Percentiles rank a stretch among this genome's conserved stretches.
These are phyloP conservation scores for Nemotelus nigrinus DNA, from an alignment of 2,888 invertebrate species.

Conservation along the genomic window DNA sequence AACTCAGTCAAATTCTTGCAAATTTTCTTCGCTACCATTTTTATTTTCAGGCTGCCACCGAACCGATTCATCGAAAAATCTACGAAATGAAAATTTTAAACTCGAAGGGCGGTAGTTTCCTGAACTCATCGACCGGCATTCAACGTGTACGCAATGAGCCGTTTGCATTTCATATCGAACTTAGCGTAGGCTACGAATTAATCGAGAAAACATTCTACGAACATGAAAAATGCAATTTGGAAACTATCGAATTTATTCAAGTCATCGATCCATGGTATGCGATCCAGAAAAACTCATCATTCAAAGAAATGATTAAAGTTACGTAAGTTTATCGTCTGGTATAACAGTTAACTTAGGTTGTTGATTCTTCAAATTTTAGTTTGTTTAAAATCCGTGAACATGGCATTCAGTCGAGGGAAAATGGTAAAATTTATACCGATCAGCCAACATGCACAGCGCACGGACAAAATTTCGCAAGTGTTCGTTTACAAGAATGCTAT, in stretches of 20 bases:
- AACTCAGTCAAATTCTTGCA: no score
- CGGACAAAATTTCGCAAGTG: slow-evolving; percentile 66
- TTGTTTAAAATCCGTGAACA: slow-evolving; percentile 65
- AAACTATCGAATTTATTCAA: slow-evolving; percentile 57
- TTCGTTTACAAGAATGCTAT: slow-evolving; percentile 65
- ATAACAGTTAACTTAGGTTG: not conserved
- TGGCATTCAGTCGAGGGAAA: slow-evolving; percentile 65
- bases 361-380: slow-evolving; percentile 54
- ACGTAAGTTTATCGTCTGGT: slow-evolving; percentile 55
- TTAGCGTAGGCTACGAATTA: slow-evolving; percentile 50
- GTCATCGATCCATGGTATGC: slow-evolving; percentile 59
- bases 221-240: slow-evolving; percentile 55
- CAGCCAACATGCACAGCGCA: slow-evolving; percentile 65
- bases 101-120: slow-evolving; percentile 65
- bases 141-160: slow-evolving; percentile 62
- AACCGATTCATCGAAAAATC: slow-evolving; percentile 66
- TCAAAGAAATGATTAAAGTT: slow-evolving; percentile 62
- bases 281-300: slow-evolving; percentile 60
- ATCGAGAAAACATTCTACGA: slow-evolving; percentile 54
- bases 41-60: slow-evolving; percentile 52
- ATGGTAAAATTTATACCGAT: slow-evolving; percentile 65
- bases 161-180: slow-evolving; percentile 53
- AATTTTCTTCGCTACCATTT: not conserved
- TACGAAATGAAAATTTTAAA: slow-evolving; percentile 68
- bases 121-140: slow-evolving; percentile 66